Conservation (phyloP, 1,140 invertebrate genomes). For the Eupeodes corollae region DNA sequence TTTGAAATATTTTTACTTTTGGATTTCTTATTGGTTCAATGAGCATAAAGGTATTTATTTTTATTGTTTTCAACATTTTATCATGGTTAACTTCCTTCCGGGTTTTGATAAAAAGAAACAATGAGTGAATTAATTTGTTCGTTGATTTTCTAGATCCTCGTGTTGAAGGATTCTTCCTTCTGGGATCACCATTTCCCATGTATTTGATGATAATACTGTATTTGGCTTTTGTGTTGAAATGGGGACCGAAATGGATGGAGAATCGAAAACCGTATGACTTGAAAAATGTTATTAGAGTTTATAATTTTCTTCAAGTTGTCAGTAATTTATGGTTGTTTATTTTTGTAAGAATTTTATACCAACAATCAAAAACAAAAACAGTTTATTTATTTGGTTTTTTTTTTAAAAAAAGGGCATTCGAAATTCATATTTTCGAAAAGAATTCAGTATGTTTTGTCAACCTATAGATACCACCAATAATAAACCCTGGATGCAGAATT, state of each 20-base stretch:
- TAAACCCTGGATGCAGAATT: conserved; percentile 37
- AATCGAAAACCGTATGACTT: conserved; percentile 59
- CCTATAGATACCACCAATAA: conserved; percentile 44
- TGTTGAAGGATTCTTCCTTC: conserved; percentile 22
- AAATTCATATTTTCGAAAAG: conserved; percentile 36
- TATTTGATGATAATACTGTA: conserved; percentile 49
- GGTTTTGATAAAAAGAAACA: no score
- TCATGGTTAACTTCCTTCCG: no score
- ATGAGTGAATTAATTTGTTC: background rate
- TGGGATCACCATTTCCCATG: conserved; percentile 43
- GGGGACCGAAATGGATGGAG: conserved; percentile 63
- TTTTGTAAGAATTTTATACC: conserved; percentile 39
- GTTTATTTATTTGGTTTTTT: background rate
- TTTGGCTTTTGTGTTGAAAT: conserved; percentile 43
- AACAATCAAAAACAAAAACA: no score
- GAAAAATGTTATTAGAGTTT: conserved; percentile 53
- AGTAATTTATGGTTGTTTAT: conserved; percentile 51
- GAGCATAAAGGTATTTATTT: no score
- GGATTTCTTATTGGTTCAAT: no score
- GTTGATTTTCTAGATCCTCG: conserved; percentile 19
- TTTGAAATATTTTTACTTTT: no score
- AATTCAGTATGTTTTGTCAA: conserved; percentile 58
- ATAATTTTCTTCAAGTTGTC: conserved; percentile 65
- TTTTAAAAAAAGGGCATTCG: conserved; percentile 28
- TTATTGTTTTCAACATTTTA: no score